These are phyloP conservation scores for Panurus biarmicus DNA, from an alignment of 2,113 vertebrate species.

Conservation along the genomic window DNA sequence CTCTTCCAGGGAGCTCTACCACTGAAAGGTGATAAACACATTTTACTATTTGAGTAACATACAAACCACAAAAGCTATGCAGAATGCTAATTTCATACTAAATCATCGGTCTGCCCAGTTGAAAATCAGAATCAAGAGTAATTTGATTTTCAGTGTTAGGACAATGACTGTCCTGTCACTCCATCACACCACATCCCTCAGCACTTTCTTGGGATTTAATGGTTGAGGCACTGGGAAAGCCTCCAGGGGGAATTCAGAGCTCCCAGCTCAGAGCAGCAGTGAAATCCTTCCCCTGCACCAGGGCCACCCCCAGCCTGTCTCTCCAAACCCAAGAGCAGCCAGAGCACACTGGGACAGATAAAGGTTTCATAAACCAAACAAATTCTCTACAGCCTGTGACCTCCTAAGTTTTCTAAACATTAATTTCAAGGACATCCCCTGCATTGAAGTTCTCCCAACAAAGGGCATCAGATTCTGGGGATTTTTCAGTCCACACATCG, in stretches of 20 bases:
- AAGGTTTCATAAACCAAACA: not conserved
- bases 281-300: not conserved
- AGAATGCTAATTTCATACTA: not conserved
- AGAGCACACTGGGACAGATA: not conserved
- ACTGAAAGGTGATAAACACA: not conserved
- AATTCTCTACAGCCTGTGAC: not conserved
- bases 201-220: not conserved
- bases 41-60: not conserved
- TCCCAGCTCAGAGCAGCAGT: not conserved
- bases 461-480: not conserved
- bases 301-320: not conserved
- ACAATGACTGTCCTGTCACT: not conserved
- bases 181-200: not conserved
- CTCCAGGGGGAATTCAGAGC: not conserved
- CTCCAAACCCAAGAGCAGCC: not conserved
- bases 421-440: not conserved
- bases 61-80: not conserved
- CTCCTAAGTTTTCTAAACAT: not conserved
- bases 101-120: not conserved
- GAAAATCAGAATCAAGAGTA: not conserved
- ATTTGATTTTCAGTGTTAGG: not conserved
- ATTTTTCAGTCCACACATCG: not conserved
- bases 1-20: conserved; percentile 5
- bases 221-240: not conserved
- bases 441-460: not conserved